Evolutionary conservation across 2,888 invertebrate genomes (phyloP).

Genomic region (Biston stratarius): DNA sequence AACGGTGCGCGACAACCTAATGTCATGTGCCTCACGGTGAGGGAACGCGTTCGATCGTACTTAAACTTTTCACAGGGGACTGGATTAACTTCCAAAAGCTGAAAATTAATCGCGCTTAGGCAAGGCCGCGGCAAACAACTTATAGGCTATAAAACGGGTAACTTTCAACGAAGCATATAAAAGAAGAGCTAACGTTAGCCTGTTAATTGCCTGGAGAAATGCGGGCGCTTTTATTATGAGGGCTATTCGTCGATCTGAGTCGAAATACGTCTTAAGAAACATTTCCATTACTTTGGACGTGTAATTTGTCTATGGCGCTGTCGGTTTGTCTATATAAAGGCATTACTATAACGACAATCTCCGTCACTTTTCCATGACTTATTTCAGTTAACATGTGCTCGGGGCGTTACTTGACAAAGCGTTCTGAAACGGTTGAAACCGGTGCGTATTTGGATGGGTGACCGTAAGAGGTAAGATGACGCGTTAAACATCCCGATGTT

Average conservation of each 20-base stretch:
- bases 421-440: too few species aligned
- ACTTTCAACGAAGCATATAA: constrained; percentile 39
- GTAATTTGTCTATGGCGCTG: constrained; percentile 2
- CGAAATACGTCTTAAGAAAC: constrained; percentile 18
- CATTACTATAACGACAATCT: neutral
- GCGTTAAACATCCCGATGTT: too few species aligned
- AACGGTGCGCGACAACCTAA: too few species aligned
- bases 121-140: neutral
- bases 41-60: too few species aligned
- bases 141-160: constrained; percentile 34
- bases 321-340: neutral
- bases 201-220: constrained; percentile 41
- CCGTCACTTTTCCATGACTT: too few species aligned
- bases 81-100: too few species aligned
- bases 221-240: constrained; percentile 36
- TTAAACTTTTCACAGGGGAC: too few species aligned
- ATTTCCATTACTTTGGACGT: constrained; percentile 13
- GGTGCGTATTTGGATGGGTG: too few species aligned
- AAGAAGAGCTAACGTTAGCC: constrained; percentile 34
- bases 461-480: too few species aligned
- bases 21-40: too few species aligned
- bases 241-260: constrained; percentile 31
- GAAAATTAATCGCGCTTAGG: neutral
- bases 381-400: too few species aligned
- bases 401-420: too few species aligned